These are phyloP conservation scores for Teleogryllus occipitalis DNA, from an alignment of 1,140 invertebrate genomes.

Conservation along the genomic window DNA sequence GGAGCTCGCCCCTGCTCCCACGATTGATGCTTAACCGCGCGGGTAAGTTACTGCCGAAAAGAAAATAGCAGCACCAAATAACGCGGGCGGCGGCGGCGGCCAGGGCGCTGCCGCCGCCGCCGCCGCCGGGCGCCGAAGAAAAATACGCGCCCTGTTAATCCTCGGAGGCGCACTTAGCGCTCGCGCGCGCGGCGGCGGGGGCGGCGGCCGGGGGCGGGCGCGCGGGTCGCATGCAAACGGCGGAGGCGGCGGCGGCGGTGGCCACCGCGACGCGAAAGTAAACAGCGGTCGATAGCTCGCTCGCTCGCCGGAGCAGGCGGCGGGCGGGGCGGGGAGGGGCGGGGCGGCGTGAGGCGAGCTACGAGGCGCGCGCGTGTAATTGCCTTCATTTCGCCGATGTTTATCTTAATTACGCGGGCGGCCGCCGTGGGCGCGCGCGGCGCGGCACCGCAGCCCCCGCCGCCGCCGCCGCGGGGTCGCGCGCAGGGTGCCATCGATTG, in stretches of 20 bases:
- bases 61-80: background rate
- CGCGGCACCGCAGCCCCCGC: too few relatives aligned
- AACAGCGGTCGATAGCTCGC: background rate
- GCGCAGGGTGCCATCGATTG: background rate
- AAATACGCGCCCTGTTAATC: background rate
- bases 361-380: background rate
- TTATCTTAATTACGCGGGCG: background rate
- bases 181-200: too few relatives aligned
- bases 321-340: too few relatives aligned
- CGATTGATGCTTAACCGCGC: constrained; percentile 2
- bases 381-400: constrained; percentile 3
- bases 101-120: too few relatives aligned
- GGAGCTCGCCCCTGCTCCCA: background rate
- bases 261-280: background rate
- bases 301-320: background rate
- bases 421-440: too few relatives aligned
- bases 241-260: too few relatives aligned
- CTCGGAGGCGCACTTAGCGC: background rate
- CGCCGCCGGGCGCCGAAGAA: background rate
- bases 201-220: too few relatives aligned
- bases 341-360: background rate
- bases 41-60: constrained; percentile 3
- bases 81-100: too few relatives aligned
- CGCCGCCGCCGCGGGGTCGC: too few relatives aligned
- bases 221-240: background rate